Evolutionary conservation across 2,797 vertebrate species (phyloP).

Genomic region (Crenuchus spilurus): DNA sequence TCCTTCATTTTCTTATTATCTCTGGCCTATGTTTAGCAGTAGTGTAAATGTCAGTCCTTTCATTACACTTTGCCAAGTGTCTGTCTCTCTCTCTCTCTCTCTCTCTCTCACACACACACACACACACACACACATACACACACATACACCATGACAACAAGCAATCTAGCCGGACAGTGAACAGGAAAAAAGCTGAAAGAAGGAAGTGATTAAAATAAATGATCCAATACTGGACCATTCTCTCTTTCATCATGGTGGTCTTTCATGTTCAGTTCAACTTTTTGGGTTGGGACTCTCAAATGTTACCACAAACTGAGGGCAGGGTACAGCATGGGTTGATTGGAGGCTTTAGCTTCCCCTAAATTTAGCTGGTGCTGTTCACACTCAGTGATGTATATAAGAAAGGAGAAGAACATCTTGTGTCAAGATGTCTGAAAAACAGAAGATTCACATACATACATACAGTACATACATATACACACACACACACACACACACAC

Average conservation of each 20-base stretch:
- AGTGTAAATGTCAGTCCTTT: conserved; percentile 12
- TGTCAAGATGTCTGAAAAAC: not conserved
- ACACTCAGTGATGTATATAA: not conserved
- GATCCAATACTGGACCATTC: conserved; percentile 7
- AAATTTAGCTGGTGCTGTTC: not conserved
- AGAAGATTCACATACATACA: too few species aligned
- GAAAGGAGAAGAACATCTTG: conserved; percentile 4
- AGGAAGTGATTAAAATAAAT: conserved; percentile 16
- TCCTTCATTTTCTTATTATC: conserved; percentile 2
- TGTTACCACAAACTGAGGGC: not conserved
- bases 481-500: too few species aligned
- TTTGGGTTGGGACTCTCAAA: not conserved
- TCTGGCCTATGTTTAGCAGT: not conserved
- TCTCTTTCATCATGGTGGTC: conserved; percentile 19
- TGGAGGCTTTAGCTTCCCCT: not conserved
- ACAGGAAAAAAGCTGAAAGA: not conserved
- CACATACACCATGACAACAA: conserved; percentile 10
- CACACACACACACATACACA: not conserved
- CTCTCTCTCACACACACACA: too few species aligned
- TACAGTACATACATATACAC: too few species aligned
- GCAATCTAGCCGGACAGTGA: not conserved
- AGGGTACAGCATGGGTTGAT: not conserved
- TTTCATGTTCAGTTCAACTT: conserved; percentile 10
- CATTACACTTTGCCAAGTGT: conserved; percentile 12
- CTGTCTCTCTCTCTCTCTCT: too few species aligned